These are phyloP conservation scores for Anoplius nigerrimus DNA, from an alignment of 2,888 invertebrate species.

Conservation along the genomic window DNA sequence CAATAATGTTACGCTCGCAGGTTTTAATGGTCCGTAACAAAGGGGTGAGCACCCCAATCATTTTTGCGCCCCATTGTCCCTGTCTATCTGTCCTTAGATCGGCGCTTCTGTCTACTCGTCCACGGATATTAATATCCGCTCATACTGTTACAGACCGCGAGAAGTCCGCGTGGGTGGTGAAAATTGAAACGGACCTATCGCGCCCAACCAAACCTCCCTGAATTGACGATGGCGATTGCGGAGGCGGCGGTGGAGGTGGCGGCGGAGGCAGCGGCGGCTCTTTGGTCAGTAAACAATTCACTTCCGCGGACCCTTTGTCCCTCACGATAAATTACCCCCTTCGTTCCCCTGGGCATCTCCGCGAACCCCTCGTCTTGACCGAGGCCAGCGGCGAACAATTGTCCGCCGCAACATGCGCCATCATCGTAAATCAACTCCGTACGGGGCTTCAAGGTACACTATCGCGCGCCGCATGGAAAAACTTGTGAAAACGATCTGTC, in stretches of 20 bases:
- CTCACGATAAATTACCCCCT: slow-evolving; percentile 40
- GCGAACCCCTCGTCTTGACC: slow-evolving; percentile 31
- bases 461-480: no score
- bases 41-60: no score
- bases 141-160: no score
- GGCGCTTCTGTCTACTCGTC: no score
- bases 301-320: slow-evolving; percentile 41
- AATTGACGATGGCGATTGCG: slow-evolving; percentile 1
- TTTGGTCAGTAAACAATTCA: slow-evolving; percentile 41
- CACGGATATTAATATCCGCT: no score
- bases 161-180: slow-evolving; percentile 4
- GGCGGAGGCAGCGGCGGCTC: slow-evolving; percentile 13
- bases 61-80: no score
- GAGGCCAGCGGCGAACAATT: slow-evolving; percentile 19
- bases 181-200: slow-evolving; percentile 48
- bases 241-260: slow-evolving; percentile 15
- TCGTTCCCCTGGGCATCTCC: background rate
- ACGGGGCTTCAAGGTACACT: slow-evolving; percentile 1
- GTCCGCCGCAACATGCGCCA: slow-evolving; percentile 43
- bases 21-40: no score
- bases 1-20: no score
- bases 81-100: background rate
- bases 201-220: slow-evolving; percentile 33
- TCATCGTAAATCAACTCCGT: slow-evolving; percentile 47
- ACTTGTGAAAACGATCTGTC: background rate